These are phyloP conservation scores for Pyrgilauda ruficollis DNA, from an alignment of 2,113 vertebrate species.

Conservation along the genomic window DNA sequence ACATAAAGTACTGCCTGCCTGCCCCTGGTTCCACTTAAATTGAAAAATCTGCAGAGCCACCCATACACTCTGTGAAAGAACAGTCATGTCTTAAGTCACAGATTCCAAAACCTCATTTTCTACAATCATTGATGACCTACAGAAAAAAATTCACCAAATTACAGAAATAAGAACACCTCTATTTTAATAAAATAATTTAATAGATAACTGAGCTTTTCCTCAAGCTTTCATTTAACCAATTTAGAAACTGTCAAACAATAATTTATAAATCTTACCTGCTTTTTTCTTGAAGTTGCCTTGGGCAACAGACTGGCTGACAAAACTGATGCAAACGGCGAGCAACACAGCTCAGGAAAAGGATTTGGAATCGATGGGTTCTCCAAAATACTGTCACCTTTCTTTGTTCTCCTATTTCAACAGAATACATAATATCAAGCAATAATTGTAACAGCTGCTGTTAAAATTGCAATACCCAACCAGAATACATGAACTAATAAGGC, in stretches of 20 bases:
- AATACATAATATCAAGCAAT: constrained; percentile 57
- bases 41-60: background rate
- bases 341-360: constrained; percentile 85
- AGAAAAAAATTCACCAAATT: constrained; percentile 22
- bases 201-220: background rate
- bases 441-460: constrained; percentile 26
- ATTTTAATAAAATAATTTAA: background rate
- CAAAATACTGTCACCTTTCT: constrained; percentile 71
- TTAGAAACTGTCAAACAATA: background rate
- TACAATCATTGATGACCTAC: background rate
- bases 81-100: background rate
- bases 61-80: background rate
- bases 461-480: background rate
- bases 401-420: constrained; percentile 76
- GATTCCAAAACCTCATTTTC: constrained; percentile 17
- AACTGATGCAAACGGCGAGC: constrained; percentile 77
- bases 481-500: background rate
- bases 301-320: constrained; percentile 85
- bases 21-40: background rate
- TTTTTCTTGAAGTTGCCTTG: constrained; percentile 85
- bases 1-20: constrained; percentile 3
- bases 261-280: constrained; percentile 82
- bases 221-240: background rate
- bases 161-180: background rate
- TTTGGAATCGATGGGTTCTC: constrained; percentile 81